These are phyloP conservation scores for Parnassius apollo DNA, from an alignment of 2,888 invertebrate species.

Conservation along the genomic window DNA sequence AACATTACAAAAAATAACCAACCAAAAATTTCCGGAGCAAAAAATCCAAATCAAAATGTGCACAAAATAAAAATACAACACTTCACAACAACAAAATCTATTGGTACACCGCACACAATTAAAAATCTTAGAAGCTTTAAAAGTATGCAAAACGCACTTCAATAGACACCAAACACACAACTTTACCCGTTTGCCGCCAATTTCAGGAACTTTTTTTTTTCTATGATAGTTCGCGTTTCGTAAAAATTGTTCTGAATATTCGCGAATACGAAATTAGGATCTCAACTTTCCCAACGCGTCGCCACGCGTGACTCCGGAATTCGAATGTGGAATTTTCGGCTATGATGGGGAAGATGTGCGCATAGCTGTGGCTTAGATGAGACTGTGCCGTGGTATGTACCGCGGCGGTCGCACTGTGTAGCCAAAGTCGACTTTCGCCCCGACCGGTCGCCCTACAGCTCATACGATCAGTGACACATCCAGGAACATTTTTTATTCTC, in stretches of 20 bases:
- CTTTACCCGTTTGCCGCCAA: slow-evolving; percentile 77
- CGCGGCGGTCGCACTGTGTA: slow-evolving; percentile 70
- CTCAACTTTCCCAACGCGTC: slow-evolving; percentile 65
- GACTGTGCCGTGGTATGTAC: slow-evolving; percentile 71
- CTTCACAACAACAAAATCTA: slow-evolving; percentile 72
- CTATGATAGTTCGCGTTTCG: slow-evolving; percentile 41
- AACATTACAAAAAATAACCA: slow-evolving; percentile 52
- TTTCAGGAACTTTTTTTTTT: slow-evolving; percentile 53
- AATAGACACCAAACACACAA: slow-evolving; percentile 70
- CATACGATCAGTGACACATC: slow-evolving; percentile 71
- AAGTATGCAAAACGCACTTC: slow-evolving; percentile 65
- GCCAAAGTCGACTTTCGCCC: slow-evolving; percentile 76
- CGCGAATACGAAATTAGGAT: slow-evolving; percentile 44
- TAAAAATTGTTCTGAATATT: slow-evolving; percentile 45
- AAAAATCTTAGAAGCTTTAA: slow-evolving; percentile 64
- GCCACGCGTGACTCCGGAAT: slow-evolving; percentile 59
- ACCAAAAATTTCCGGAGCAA: slow-evolving; percentile 76
- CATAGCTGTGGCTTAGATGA: slow-evolving; percentile 80
- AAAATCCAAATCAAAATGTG: slow-evolving; percentile 77
- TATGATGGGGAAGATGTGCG: slow-evolving; percentile 78
- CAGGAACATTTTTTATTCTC: slow-evolving; percentile 68
- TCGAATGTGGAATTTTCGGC: slow-evolving; percentile 68
- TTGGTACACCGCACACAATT: slow-evolving; percentile 68
- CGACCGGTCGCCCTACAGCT: slow-evolving; percentile 79
- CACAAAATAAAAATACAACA: slow-evolving; percentile 73